Conservation (phyloP, 2,888 invertebrate species). For the Chloroclystis v-ata region DNA sequence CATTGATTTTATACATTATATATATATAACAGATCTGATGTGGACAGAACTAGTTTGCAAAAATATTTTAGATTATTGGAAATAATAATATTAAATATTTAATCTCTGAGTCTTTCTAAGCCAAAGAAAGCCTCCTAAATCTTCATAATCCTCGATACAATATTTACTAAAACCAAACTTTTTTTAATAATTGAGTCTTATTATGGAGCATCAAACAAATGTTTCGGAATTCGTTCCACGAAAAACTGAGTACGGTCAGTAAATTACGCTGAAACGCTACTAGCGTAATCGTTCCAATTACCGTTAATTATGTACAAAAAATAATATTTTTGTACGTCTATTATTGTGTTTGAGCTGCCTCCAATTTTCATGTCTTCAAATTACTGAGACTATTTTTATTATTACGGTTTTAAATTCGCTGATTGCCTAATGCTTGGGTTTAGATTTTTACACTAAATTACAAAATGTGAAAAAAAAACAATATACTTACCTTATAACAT, state of each 20-base stretch:
- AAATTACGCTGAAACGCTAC: slow-evolving; percentile 52
- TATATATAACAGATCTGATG: no score
- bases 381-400: slow-evolving; percentile 5
- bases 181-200: slow-evolving; percentile 74
- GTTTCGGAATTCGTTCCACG: slow-evolving; percentile 73
- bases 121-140: no score
- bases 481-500: no score
- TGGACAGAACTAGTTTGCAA: no score
- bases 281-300: slow-evolving; percentile 62
- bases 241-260: slow-evolving; percentile 66
- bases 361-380: slow-evolving; percentile 33
- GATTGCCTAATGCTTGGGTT: background rate
- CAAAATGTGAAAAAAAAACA: no score
- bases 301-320: slow-evolving; percentile 60
- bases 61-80: no score
- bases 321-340: slow-evolving; percentile 48
- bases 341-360: slow-evolving; percentile 45
- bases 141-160: slow-evolving; percentile 13
- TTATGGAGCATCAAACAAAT: slow-evolving; percentile 76
- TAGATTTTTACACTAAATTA: no score
- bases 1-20: no score
- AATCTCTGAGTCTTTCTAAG: no score
- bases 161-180: slow-evolving; percentile 40
- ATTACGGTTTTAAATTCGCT: slow-evolving; percentile 3
- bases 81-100: no score